Conservation (phyloP, 2,888 invertebrate species). For the Tenthredo distinguenda region DNA sequence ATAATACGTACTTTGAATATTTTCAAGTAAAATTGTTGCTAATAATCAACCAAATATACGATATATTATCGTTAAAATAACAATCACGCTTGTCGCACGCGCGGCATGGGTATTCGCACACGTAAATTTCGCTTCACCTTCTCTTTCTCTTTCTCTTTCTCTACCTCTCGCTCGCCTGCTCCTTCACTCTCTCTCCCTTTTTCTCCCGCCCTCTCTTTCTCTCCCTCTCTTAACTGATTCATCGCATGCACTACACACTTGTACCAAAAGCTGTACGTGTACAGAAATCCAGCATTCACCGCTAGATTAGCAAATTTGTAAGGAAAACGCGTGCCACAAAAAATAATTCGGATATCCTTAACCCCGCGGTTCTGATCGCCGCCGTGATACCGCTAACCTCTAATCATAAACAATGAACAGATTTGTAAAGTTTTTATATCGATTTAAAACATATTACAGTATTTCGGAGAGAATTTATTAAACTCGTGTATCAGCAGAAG, state of each 20-base stretch:
- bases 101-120: slow-evolving; percentile 39
- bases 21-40: not conserved
- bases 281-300: slow-evolving; percentile 35
- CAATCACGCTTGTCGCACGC: slow-evolving; percentile 17
- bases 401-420: not conserved
- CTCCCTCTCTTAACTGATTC: slow-evolving; percentile 24
- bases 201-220: not conserved
- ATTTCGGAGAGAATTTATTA: not conserved
- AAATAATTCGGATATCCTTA: slow-evolving; percentile 3
- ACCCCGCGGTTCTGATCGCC: not conserved
- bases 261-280: not conserved
- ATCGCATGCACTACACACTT: not conserved
- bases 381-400: not conserved
- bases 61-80: slow-evolving; percentile 22
- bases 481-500: slow-evolving; percentile 2
- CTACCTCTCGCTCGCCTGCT: not conserved
- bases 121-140: not conserved
- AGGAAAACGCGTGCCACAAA: slow-evolving; percentile 19
- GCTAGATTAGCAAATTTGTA: slow-evolving; percentile 34
- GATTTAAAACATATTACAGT: not conserved
- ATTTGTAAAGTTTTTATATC: not conserved
- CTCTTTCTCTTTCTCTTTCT: not conserved
- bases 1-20: slow-evolving; percentile 24
- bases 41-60: not conserved
- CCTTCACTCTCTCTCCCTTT: not conserved